phyloP scores from a whole-genome alignment of 2,797 vertebrate species.

The Acestrorhynchus altus region DNA sequence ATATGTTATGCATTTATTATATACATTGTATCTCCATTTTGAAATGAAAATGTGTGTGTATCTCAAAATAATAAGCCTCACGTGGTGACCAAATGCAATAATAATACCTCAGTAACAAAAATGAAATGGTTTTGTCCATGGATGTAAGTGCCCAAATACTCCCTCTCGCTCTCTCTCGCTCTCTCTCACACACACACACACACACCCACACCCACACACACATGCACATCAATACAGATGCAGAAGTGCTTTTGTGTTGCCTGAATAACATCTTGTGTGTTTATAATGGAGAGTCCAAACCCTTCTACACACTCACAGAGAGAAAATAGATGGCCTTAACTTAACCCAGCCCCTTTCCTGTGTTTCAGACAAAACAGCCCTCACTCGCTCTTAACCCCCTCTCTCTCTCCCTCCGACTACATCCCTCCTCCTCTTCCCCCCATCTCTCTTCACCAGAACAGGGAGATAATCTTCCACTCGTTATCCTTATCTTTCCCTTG shows the following conservation, averaged over 20 bases:
- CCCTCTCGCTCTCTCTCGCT: neutral
- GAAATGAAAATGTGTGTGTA: too few relatives aligned
- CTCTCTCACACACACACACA: neutral
- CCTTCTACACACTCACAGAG: conserved; percentile 24
- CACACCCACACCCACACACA: conserved; percentile 29
- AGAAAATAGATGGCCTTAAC: conserved; percentile 54
- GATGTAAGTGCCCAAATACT: neutral
- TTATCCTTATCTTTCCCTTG: conserved; percentile 1
- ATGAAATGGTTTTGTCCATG: too few relatives aligned
- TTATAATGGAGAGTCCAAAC: conserved; percentile 31
- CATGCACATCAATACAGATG: conserved; percentile 13
- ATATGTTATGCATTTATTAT: too few relatives aligned
- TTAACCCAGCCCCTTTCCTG: conserved; percentile 60
- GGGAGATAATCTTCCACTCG: conserved; percentile 17
- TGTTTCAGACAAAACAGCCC: conserved; percentile 65
- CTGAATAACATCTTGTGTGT: conserved; percentile 42
- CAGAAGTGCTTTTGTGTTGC: conserved; percentile 31
- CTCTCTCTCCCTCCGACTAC: conserved; percentile 41
- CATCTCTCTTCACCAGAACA: conserved; percentile 6
- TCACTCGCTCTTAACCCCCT: conserved; percentile 19
- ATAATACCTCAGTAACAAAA: too few relatives aligned
- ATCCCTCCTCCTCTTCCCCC: conserved; percentile 8
- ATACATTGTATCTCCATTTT: too few relatives aligned
- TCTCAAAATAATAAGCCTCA: too few relatives aligned
- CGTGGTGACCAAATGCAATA: too few relatives aligned